Evolutionary conservation across 2,113 vertebrate genomes (phyloP), one percentile per base, ranked within the genome.

Genomic region (Rhombomys opimus): DNA sequence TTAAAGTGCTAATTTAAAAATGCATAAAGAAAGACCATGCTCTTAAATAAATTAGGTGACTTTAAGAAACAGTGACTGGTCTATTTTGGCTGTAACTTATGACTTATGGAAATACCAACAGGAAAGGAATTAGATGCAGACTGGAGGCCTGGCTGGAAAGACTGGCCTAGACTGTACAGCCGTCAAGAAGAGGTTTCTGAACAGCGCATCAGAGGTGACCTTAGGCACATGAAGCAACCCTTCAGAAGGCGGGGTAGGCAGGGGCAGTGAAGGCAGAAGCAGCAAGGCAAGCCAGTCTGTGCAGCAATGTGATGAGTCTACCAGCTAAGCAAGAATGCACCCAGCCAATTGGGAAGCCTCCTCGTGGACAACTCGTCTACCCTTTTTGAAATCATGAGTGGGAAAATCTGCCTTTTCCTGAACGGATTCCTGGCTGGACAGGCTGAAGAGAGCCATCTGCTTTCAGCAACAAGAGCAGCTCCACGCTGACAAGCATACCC

Each of bases 381-480:
- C 7, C 38, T 95, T 73, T 72, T 52, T 73, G 84, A 90, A 77
- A 89, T 85, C 65, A 3, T 5, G 22, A 72, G 59, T 67, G 54
- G 82, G 50, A 57, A 88, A 91, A 95, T 38, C 35, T 95, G 94
- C 93, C 80, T 96, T 91, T 97, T 96, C 96, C 93, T 93, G 94
- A 85, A 92, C 73, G 70, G 93, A 76, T 57, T 93, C 35, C 2
- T 13, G 65, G 70, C 50, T 65, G 77, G 17, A 38, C 38, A 72
- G 59, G 76, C 35, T 59, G 50, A 91, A 81, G 30, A 77, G 50
- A 76, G 90, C 81, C 92, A 92, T 88, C 84, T 95, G 94, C 89
- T 67, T 11, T 8, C 32, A 72, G 70, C 59, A 41, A 57, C 27
- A 4, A 23, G 88, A 68, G 65, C n/a, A 54, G 86, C 13, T 25